Evolutionary conservation across 2,113 vertebrate genomes (phyloP).

Genomic region (Thamnophis sirtalis): DNA sequence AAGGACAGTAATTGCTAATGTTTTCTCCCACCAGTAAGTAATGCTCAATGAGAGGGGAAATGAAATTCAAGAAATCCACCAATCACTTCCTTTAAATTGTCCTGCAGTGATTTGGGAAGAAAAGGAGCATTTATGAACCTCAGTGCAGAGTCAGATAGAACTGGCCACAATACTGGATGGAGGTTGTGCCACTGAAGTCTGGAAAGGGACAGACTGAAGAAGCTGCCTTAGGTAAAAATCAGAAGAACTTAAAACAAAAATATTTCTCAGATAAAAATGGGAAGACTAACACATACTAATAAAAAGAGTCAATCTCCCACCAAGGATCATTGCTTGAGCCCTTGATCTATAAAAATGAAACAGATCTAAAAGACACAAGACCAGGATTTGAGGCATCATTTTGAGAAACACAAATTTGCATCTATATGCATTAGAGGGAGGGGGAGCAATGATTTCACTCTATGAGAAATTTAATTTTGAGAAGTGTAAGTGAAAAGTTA

Average conservation of each 20-base stretch:
- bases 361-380: background rate
- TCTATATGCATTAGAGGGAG: background rate
- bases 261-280: background rate
- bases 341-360: background rate
- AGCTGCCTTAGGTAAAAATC: background rate
- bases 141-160: background rate
- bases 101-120: background rate
- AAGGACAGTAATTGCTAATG: background rate
- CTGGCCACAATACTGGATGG: background rate
- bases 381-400: background rate
- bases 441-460: too few relatives aligned
- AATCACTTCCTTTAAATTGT: background rate
- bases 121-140: background rate
- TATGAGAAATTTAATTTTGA: background rate
- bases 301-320: background rate
- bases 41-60: background rate
- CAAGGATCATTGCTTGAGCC: background rate
- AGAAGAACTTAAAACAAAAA: background rate
- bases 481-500: background rate
- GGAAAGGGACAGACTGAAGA: background rate
- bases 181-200: background rate
- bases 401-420: background rate
- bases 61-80: background rate
- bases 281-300: background rate
- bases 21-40: background rate